Evolutionary conservation across 2,797 vertebrate genomes (phyloP).

Genomic region (Chiroxiphia lanceolata): DNA sequence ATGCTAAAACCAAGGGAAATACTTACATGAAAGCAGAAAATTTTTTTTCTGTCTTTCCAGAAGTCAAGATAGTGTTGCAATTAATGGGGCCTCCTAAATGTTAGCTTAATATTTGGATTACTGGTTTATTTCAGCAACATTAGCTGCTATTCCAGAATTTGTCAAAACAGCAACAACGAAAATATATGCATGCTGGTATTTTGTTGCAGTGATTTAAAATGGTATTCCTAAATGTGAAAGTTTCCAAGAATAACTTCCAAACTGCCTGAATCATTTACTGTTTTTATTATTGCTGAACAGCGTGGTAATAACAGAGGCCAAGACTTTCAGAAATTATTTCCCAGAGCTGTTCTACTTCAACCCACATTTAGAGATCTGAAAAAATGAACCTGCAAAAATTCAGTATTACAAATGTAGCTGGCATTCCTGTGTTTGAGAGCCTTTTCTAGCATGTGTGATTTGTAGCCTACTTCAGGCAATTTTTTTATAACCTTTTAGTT

Average conservation of each 20-base stretch:
- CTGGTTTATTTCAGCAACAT: background rate
- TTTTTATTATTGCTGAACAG: conserved; percentile 40
- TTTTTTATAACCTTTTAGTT: background rate
- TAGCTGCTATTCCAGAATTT: background rate
- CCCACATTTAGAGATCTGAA: background rate
- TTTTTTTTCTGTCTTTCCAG: background rate
- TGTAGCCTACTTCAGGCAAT: background rate
- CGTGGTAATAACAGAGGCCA: conserved; percentile 24
- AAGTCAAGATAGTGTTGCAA: background rate
- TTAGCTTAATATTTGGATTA: background rate
- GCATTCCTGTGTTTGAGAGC: background rate
- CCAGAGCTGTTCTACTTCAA: background rate
- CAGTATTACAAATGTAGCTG: background rate
- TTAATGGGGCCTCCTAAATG: background rate
- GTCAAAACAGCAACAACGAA: background rate
- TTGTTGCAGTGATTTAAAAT: background rate
- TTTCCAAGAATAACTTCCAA: conserved; percentile 39
- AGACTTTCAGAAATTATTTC: conserved; percentile 9
- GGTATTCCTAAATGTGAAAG: background rate
- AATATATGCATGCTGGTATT: background rate
- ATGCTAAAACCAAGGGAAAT: background rate
- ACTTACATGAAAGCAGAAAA: background rate
- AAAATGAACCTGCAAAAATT: conserved; percentile 23
- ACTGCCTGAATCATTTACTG: conserved; percentile 36
- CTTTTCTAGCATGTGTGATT: background rate